Evolutionary conservation across 2,113 vertebrate species (phyloP), one percentile per base, ranked within the genome.

Genomic region (Tyto alba): DNA sequence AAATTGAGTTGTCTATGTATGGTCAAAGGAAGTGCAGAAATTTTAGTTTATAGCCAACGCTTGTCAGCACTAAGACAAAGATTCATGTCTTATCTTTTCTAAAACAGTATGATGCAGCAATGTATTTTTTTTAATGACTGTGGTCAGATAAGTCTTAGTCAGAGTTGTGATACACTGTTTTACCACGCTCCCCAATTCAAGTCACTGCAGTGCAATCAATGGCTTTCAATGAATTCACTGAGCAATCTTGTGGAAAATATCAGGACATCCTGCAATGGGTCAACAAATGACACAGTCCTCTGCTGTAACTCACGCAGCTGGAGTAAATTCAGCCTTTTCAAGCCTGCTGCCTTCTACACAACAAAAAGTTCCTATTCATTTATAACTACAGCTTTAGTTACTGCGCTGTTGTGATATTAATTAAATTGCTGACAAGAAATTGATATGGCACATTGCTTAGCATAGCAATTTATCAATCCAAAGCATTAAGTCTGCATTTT

Each of bases 401-500:
- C 34, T 77, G 76, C 63, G 52, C 47, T 90, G 59, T 80, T 95
- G 38, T 86, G 38, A 90, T 53, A 94, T 63, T 85, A 91, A 92
- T 72, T 91, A 93, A 93, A 88, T 93, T 74, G 90, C 40, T 74
- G 52, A 67, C 75, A 95, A 83, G 79, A 64, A 93, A 77, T 18
- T 72, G 53, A 63, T 76, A 63, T 12, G 56, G 55, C 38, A 88
- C n/a, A 73, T 16, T 74, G 76, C 68, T 89, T 90, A 77, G 60
- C 30, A n/a, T 1, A 77, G 75, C 40, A 80, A 52, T 71, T 90
- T 96, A 93, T 94, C 59, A 90, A 36, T 78, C 26, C 75, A 94
- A 90, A 86, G 72, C 47, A 63, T 82, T 82, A 47, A 66, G 63
- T n/a, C 63, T 74, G 78, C 75, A 83, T 38, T 72, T 95, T 94